Percentiles rank a stretch among this genome's conserved stretches.
phyloP scores from a whole-genome alignment of 2,113 vertebrate genomes.

The Rhagologus leucostigma region DNA sequence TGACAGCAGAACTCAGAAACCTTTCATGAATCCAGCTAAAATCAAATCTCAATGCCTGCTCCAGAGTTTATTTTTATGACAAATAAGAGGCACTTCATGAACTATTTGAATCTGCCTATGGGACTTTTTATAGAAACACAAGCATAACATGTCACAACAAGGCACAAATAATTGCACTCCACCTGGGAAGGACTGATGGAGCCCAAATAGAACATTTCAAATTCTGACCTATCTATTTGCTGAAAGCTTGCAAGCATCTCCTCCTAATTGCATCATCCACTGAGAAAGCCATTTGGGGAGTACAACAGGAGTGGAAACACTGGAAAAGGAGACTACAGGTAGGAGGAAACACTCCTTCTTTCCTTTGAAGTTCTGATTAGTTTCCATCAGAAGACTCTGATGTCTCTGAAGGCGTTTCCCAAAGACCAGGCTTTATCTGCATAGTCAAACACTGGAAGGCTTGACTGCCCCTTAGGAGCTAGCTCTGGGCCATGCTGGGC shows the following conservation, averaged over 20 bases:
- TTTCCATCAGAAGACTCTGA: not conserved
- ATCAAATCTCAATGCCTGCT: not conserved
- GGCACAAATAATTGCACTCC: not conserved
- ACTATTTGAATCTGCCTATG: not conserved
- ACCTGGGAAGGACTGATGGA: not conserved
- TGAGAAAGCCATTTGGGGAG: not conserved
- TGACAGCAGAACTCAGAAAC: not conserved
- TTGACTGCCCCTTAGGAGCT: not conserved
- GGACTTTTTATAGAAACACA: not conserved
- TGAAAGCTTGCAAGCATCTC: not conserved
- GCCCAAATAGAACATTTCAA: not conserved
- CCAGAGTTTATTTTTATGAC: conserved; percentile 1
- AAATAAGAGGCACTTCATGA: not conserved
- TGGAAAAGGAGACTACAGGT: not conserved
- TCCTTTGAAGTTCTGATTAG: not conserved
- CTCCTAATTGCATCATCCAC: not conserved
- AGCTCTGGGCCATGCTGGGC: not conserved
- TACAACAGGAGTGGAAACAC: not conserved
- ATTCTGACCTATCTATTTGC: not conserved
- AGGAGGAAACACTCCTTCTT: not conserved
- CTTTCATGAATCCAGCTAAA: not conserved
- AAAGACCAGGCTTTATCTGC: not conserved
- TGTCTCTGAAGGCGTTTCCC: not conserved
- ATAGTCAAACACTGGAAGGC: not conserved
- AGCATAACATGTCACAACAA: not conserved